Percentiles rank a stretch among this genome's conserved stretches.
Evolutionary conservation across 2,888 invertebrate species (phyloP).

Genomic region (Zeuzera pyrina): DNA sequence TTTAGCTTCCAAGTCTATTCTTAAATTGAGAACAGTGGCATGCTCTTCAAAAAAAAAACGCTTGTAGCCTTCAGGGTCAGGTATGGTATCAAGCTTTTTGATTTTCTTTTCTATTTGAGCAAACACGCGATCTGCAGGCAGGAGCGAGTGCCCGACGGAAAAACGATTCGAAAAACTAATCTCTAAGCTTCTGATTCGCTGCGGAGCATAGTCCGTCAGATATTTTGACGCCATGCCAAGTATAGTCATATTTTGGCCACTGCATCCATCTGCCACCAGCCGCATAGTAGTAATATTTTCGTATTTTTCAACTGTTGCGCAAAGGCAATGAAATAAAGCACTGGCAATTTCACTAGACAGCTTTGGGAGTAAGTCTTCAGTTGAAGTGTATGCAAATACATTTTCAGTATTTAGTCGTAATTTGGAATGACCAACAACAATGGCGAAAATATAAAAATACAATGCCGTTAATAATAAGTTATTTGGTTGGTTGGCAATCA

Average conservation of each 20-base stretch:
- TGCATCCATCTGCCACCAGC: constrained; percentile 17
- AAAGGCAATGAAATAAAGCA: constrained; percentile 11
- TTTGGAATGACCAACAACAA: constrained; percentile 7
- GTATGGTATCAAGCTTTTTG: constrained; percentile 12
- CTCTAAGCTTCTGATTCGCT: constrained; percentile 12
- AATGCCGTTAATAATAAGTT: constrained; percentile 12
- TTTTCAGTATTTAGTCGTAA: constrained; percentile 10
- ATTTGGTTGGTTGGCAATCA: constrained; percentile 18
- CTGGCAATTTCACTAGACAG: constrained; percentile 16
- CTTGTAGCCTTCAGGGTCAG: constrained; percentile 12
- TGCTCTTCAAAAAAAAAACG: constrained; percentile 14
- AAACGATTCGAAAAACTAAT: constrained; percentile 17
- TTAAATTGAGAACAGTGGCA: constrained; percentile 10
- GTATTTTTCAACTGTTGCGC: constrained; percentile 10
- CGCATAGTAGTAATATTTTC: constrained; percentile 11
- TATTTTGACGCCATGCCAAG: constrained; percentile 23
- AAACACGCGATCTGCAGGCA: constrained; percentile 18
- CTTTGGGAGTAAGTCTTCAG: constrained; percentile 15
- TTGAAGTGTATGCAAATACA: constrained; percentile 14
- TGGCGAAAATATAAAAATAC: constrained; percentile 11
- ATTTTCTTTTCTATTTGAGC: constrained; percentile 16
- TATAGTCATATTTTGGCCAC: constrained; percentile 15
- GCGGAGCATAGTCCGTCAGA: constrained; percentile 13
- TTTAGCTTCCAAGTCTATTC: constrained; percentile 6
- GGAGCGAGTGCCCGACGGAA: constrained; percentile 19